Percentiles rank a stretch among this genome's conserved stretches.
Evolutionary conservation across 2,888 invertebrate species (phyloP).

Genomic region (Acleris emargana): DNA sequence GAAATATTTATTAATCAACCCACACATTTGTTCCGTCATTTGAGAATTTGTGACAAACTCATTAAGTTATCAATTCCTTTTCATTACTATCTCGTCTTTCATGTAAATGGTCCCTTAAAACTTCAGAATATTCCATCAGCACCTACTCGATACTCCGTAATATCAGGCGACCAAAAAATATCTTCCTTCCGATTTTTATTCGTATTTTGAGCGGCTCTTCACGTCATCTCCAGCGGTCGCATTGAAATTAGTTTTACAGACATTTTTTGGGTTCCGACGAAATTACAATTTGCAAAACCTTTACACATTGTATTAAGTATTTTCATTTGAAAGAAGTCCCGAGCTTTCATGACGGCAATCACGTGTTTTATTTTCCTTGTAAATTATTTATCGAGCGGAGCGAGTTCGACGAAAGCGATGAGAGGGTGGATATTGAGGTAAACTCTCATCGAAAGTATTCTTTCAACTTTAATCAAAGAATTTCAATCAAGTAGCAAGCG

Average conservation of each 20-base stretch:
- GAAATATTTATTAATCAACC: too few species aligned
- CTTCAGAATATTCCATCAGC: not conserved
- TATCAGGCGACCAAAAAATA: constrained; percentile 9
- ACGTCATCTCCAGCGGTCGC: constrained; percentile 24
- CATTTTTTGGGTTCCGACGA: constrained; percentile 10
- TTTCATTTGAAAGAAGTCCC: too few species aligned
- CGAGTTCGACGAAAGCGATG: not conserved
- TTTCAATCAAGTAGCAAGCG: constrained; percentile 26
- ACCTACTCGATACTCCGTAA: not conserved
- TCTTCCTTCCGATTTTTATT: constrained; percentile 21
- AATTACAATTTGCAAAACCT: not conserved
- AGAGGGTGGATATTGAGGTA: constrained; percentile 9
- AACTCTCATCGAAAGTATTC: constrained; percentile 18
- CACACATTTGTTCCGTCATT: too few species aligned
- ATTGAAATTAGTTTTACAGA: constrained; percentile 21
- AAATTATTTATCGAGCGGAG: not conserved
- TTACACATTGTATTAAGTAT: too few species aligned
- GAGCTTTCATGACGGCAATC: too few species aligned
- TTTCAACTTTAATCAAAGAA: constrained; percentile 24
- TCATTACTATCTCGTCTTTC: not conserved
- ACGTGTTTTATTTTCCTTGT: too few species aligned
- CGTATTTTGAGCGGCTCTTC: constrained; percentile 16
- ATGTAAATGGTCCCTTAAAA: not conserved
- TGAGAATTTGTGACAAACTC: too few species aligned
- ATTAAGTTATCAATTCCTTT: too few species aligned